Evolutionary conservation across 2,888 invertebrate genomes (phyloP), one percentile per base, ranked within the genome.

Genomic region (Bhutanitis thaidina): DNA sequence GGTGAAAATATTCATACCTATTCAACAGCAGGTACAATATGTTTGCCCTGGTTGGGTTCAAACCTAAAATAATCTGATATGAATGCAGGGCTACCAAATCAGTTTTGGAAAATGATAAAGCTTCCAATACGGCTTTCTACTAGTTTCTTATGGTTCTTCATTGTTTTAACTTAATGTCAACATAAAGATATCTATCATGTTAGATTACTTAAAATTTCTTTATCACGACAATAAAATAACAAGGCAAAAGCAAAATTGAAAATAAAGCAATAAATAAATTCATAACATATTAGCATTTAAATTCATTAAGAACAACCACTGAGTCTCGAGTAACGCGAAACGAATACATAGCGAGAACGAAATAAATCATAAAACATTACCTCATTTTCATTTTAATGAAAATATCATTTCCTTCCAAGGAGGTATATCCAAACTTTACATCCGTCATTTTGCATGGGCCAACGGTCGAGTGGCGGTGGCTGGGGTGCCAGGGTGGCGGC

Each of bases 361-460:
- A 69, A 76, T 68, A 73, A 74, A 72, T 71, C 73, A 73, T 70
- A 73, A 79, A 77, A 72, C 72, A 78, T 79, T 75, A 78, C 69
- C 80, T 80, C 77, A 85, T 86, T 83, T 85, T 81, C 71, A 83
- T 84, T 86, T 80, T 83, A 82, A 88, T 87, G 84, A 86, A 87
- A 88, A 87, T 86, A 85, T 85, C 71, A 85, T 87, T 87, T 88
- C 81, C 86, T 86, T 79, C 72, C 71, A 86, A 89, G 88, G 83
- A 84, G 86, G 82, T 80, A 82, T 82, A 87, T 86, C 84, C 84
- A 84, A 89, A 88, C 80, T 88, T 88, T 88, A 89, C 89, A 89
- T 89, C 86, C 88, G 87, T 88, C 88, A 88, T 88, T 88, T 89
- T 88, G 88, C 88, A 89, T 88, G 89, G 88, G 89, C 88, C 87